Conservation (phyloP, 2,888 invertebrate species). For the Acanthosepion esculentum region DNA sequence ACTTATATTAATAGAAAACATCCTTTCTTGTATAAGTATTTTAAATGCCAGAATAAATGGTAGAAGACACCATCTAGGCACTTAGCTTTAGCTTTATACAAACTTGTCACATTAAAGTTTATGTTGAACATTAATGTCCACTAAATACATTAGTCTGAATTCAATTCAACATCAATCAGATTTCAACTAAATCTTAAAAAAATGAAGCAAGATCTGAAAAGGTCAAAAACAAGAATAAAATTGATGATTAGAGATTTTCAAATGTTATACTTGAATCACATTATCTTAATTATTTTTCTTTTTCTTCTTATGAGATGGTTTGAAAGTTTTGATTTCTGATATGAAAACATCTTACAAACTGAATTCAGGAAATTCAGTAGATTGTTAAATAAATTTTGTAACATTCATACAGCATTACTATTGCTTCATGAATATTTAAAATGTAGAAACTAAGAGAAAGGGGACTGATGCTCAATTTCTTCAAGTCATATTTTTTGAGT, state of each 20-base stretch:
- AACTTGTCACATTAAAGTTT: neutral
- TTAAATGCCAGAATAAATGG: neutral
- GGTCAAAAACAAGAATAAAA: neutral
- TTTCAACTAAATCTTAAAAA: neutral
- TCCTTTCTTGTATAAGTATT: neutral
- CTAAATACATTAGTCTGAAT: neutral
- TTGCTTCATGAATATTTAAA: neutral
- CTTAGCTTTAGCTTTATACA: neutral
- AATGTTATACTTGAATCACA: neutral
- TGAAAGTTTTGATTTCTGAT: neutral
- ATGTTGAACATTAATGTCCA: conserved; percentile 2
- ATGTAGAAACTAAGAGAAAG: neutral
- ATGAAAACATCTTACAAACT: neutral
- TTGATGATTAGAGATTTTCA: conserved; percentile 5
- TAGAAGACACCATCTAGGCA: neutral
- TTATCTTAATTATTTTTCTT: neutral
- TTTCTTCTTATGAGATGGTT: neutral
- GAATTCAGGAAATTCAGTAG: neutral
- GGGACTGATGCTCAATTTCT: neutral
- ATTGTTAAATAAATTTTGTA: neutral
- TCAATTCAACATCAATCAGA: neutral
- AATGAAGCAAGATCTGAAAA: neutral
- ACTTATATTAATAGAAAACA: neutral
- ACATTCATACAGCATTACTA: neutral
- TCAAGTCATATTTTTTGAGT: neutral